Percentiles rank a stretch among this genome's conserved stretches.
Evolutionary conservation across 2,888 invertebrate species (phyloP).

Genomic region (Chalcosyrphus nemorum): DNA sequence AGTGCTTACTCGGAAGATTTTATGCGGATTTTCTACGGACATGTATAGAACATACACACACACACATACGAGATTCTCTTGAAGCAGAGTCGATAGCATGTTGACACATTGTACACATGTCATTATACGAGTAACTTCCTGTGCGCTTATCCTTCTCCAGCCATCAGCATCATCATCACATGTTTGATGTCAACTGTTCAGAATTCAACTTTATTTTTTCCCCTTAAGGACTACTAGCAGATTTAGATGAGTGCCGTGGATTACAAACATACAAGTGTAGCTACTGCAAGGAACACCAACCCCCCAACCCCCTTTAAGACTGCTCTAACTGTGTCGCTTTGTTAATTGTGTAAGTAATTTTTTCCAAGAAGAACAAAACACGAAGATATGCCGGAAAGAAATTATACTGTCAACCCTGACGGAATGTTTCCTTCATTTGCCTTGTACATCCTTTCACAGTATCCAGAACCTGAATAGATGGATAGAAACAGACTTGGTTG

Average conservation of each 20-base stretch:
- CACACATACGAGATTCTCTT: conserved; percentile 1
- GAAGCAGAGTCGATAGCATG: conserved; percentile 32
- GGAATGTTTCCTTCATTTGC: too few relatives aligned
- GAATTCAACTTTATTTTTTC: background rate
- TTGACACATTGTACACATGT: conserved; percentile 51
- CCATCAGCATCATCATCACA: background rate
- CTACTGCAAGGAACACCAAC: background rate
- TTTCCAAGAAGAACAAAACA: background rate
- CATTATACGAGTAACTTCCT: conserved; percentile 46
- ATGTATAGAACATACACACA: background rate
- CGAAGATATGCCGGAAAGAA: background rate
- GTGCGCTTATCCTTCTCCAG: background rate
- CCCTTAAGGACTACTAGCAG: background rate
- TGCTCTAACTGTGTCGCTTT: background rate
- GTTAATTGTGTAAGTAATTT: background rate
- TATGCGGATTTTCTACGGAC: conserved; percentile 23
- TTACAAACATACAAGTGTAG: background rate
- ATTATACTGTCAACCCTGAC: too few relatives aligned
- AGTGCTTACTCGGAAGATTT: conserved; percentile 12
- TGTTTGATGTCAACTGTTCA: background rate
- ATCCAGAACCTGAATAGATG: too few relatives aligned
- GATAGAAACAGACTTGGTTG: too few relatives aligned
- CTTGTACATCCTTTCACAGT: too few relatives aligned
- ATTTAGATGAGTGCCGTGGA: background rate
- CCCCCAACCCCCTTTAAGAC: background rate